Percentiles rank a stretch among this genome's conserved stretches.
phyloP scores from a whole-genome alignment of 2,797 vertebrate genomes.

The Crocidura indochinensis region DNA sequence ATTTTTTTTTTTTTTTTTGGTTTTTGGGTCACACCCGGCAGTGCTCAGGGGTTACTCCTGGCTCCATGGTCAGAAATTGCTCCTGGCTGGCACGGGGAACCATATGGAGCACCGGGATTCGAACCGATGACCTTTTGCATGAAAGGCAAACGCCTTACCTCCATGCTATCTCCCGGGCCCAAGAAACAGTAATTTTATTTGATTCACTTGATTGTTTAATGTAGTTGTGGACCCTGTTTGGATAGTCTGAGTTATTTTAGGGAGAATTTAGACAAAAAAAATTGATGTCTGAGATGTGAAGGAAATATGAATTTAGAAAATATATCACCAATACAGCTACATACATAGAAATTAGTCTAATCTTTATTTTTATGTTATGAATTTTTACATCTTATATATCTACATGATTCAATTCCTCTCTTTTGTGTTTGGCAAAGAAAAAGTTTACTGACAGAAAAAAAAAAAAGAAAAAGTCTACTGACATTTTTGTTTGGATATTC shows the following conservation, averaged over 20 bases:
- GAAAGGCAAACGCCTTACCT: too few species aligned
- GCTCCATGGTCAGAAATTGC: too few species aligned
- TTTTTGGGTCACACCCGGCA: too few species aligned
- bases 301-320: constrained; percentile 28
- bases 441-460: constrained; percentile 53
- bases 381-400: constrained; percentile 18
- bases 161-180: too few species aligned
- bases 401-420: constrained; percentile 37
- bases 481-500: constrained; percentile 53
- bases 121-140: too few species aligned
- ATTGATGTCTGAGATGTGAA: constrained; percentile 5
- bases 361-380: too few species aligned
- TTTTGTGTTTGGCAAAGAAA: constrained; percentile 40
- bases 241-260: constrained; percentile 51
- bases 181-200: constrained; percentile 7
- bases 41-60: too few species aligned
- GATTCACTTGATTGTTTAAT: constrained; percentile 16
- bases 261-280: constrained; percentile 40
- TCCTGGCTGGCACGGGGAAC: too few species aligned
- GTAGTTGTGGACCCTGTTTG: constrained; percentile 2
- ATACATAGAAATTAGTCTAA: too few species aligned
- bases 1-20: too few species aligned
- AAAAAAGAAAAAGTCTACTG: constrained; percentile 58
- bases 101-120: too few species aligned
- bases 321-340: constrained; percentile 5